Evolutionary conservation across 2,113 vertebrate species (phyloP), one percentile per base, ranked within the genome.

Genomic region (Rhadina sibilatrix): DNA sequence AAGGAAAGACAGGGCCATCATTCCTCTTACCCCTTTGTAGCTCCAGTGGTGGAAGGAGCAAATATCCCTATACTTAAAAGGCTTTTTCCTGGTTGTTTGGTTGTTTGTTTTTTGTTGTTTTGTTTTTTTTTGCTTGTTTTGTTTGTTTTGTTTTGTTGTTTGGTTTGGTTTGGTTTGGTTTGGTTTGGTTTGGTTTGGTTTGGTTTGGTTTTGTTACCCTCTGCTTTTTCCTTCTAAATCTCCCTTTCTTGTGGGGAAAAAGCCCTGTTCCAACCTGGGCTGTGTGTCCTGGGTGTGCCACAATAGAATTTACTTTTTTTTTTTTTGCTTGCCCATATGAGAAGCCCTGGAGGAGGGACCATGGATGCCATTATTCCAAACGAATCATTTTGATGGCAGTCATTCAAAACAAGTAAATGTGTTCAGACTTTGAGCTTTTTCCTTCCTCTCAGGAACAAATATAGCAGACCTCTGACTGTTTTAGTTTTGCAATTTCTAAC

Each of bases 211-310:
- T 40, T 40, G 2, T 49, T 30, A 18, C 2, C 15, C 40, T 53
- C 10, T 74, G 3, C 19, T 69, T 21, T 83, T 83, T 63, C 23
- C 9, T 15, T 16, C 5, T 30, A 19, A 33, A 4, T 40, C n/a
- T 86, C 54, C 24, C 14, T 18, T 80, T 53, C 15, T 47, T 44
- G 5, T 50, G 11, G 25, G n/a, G 6, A 5, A 52, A 46, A 11
- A 49, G 23, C 30, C 22, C 9, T 57, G 4, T 16, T 6, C 5
- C 5, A 16, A 40, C 12, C 25, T n/a, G 8, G 6, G 16, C 20
- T 82, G 15, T 13, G 11, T 2, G 1, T 4, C 7, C 4, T 56
- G 23, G 6, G 3, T 8, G 1, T 24, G n/a, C 5, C 3, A 21
- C 4, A 65, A 8, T n/a, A 11, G 38, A 40, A 40, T 22, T 47